Base-by-base conservation (phyloP, 2,797 vertebrate species). In the Syngnathus rostellatus region DNA sequence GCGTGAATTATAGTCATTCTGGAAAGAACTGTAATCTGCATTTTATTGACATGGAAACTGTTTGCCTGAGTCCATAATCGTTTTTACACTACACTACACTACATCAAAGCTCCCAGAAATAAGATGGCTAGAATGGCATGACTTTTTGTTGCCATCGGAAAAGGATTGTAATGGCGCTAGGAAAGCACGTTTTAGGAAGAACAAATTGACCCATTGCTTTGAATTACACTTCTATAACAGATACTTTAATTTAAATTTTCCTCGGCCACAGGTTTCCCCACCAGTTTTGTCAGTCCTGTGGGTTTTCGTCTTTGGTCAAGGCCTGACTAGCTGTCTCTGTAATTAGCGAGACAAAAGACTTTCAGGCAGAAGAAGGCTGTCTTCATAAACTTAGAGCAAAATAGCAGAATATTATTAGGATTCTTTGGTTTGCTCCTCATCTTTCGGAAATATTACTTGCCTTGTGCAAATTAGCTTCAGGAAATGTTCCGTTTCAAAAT, bases 301-400 rank as follows among this genome's bases (percentile, higher is more conserved):
- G 88, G 81, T 84, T 77, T 71, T 74, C 78, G 78, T 72, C 74
- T 77, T 75, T 86, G 81, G 84, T 76, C 72, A 71, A 82, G 79
- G 73, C 68, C 82, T 80, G 70, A 72, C 77, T 84, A 86, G 72
- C 84, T 87, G 80, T 76, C 81, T 85, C 76, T 86, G 81, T 86
- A 88, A 87, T 89, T 89, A 86, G 70, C 9, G 39, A 82, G 76
- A 87, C 86, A 86, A 89, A 89, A 75, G 72, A 73, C 78, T 60
- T 88, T 82, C 69, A 89, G 82, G 74, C 73, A 78, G 74, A 75
- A 77, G 63, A 37, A 40, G 75, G 59, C 78, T 51, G 54, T 10
- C 4, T 69, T 84, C 67, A 67, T 78, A 62, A 83, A 77, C 55
- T 51, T 69, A 63, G 68, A 74, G 74, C 70, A 40, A 81, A 86